These are phyloP conservation scores for Sesamia nonagrioides DNA, from an alignment of 1,140 invertebrate species.

Conservation along the genomic window DNA sequence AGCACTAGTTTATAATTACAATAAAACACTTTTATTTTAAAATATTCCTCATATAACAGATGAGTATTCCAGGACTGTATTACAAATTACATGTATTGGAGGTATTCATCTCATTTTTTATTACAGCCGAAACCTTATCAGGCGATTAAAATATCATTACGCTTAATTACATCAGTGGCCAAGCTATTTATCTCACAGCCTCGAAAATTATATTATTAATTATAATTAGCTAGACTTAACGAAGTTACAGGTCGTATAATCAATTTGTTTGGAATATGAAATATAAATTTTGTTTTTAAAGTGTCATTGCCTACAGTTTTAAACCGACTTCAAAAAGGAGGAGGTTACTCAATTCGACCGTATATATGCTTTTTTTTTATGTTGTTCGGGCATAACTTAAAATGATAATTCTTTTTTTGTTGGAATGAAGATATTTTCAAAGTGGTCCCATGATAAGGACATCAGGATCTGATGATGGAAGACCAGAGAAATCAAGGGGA, in stretches of 20 bases:
- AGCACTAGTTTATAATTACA: no score
- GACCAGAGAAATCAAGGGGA: no score
- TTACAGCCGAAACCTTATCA: background rate
- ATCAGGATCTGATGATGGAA: no score
- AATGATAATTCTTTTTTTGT: no score
- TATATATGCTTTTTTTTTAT: no score
- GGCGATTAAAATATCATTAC: background rate
- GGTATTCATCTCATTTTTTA: background rate
- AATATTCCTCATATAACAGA: background rate
- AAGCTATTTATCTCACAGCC: background rate
- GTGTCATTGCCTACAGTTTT: no score
- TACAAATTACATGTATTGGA: background rate
- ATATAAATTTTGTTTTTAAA: no score
- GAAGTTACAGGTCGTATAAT: background rate
- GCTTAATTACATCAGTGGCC: background rate
- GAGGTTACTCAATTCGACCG: no score
- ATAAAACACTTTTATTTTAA: background rate
- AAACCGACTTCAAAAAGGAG: no score
- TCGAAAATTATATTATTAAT: slow-evolving; percentile 10
- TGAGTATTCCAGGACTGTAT: background rate
- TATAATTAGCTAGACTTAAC: background rate
- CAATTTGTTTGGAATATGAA: background rate
- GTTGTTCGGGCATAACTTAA: no score
- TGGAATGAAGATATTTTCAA: no score
- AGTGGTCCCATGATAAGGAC: no score